Evolutionary conservation across 2,113 vertebrate species (phyloP).

Genomic region (Donacobius atricapilla): DNA sequence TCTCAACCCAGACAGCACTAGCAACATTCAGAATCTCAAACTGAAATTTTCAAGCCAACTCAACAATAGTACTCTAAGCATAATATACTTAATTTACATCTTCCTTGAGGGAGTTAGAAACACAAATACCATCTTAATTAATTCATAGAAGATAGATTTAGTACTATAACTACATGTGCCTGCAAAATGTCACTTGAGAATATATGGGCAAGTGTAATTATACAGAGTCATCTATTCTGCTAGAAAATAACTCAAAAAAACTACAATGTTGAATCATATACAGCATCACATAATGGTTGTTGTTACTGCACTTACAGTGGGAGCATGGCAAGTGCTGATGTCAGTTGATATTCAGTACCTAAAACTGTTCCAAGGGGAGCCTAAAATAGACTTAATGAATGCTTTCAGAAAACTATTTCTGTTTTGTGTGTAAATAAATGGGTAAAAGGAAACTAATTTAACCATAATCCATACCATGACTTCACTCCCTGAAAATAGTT

Average conservation of each 20-base stretch:
- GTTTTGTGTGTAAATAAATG: constrained; percentile 26
- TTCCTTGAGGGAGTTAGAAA: background rate
- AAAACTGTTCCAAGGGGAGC: constrained; percentile 45
- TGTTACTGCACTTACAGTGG: background rate
- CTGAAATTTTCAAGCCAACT: background rate
- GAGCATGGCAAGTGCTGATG: background rate
- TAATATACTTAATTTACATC: background rate
- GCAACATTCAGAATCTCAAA: background rate
- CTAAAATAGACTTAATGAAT: constrained; percentile 48
- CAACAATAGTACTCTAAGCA: background rate
- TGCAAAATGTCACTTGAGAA: constrained; percentile 33
- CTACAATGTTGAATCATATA: constrained; percentile 12
- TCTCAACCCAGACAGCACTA: background rate
- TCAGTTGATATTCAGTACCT: constrained; percentile 20
- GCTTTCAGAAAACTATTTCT: constrained; percentile 9
- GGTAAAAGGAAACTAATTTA: background rate
- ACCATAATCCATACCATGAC: background rate
- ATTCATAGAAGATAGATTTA: constrained; percentile 56
- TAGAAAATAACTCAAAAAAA: constrained; percentile 16
- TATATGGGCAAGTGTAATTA: constrained; percentile 1
- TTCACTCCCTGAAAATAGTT: background rate
- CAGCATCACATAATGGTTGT: background rate
- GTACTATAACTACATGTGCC: constrained; percentile 3
- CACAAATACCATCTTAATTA: constrained; percentile 21
- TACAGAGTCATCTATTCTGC: constrained; percentile 29